Base-by-base conservation (phyloP, 2,888 invertebrate genomes). In the Acronicta leporina region DNA sequence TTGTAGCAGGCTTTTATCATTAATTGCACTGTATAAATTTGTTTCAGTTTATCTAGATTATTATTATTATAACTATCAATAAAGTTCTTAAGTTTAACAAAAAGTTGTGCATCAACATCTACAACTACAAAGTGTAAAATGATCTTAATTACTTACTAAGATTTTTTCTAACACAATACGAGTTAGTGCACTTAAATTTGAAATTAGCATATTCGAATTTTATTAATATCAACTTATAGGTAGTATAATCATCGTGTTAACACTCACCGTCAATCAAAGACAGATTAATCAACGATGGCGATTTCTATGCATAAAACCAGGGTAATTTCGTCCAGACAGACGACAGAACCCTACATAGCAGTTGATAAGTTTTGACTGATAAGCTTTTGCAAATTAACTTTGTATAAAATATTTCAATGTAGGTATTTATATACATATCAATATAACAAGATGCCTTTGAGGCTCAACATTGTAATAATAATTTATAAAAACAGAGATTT, bases 21-120 rank as follows among this genome's bases (percentile, higher is more conserved):
- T 77, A 81, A 71, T 80, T 78, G 76, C 77, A 77, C 77, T 66
- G 73, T 77, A 74, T 72, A 71, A 75, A 73, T 72, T 78, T 78
- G 73, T 79, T 77, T 73, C 79, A 72, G 54, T 63, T 73, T 71
- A 79, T 59, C 71, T 85, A 83, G 81, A 80, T 73, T 75, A 80
- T 78, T 79, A 80, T 67, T 83, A 81, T 82, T 73, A 64, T 68
- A 77, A 77, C 77, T 77, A 77, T 73, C 33, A 71, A 75, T 79
- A 81, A 84, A 83, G 75, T 71, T 81, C 80, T 84, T 80, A 81
- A 45, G 52, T 68, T 49, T 85, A 91, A 92, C 89, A 86, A 63
- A 91, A 89, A 80, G 82, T 85, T 89, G 93, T 92, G 93, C 92
- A 89, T 83, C 84, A 92, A 93, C 92, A 86, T 83, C 93, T 94